These are phyloP conservation scores for Hypselothyrea guttata DNA, from an alignment of 2,888 invertebrate species.

Conservation along the genomic window DNA sequence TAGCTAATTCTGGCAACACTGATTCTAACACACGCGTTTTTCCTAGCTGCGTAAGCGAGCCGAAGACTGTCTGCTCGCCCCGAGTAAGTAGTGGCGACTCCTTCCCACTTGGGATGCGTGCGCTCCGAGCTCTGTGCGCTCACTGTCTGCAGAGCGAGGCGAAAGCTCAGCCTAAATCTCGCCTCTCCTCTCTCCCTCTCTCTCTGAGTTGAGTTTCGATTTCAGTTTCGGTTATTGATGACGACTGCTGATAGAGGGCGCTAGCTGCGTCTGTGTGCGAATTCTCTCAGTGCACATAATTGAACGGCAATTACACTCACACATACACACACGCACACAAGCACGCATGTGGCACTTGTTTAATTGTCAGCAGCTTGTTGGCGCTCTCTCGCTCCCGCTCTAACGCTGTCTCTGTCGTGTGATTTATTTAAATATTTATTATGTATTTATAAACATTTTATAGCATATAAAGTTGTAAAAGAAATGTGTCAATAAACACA, in stretches of 20 bases:
- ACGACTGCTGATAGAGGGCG: constrained; percentile 40
- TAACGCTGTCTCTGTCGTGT: constrained; percentile 11
- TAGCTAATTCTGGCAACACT: too few relatives aligned
- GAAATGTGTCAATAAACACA: constrained; percentile 55
- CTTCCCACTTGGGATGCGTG: background rate
- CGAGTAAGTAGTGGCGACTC: too few relatives aligned
- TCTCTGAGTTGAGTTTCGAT: too few relatives aligned
- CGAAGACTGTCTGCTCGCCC: too few relatives aligned
- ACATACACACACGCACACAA: constrained; percentile 20
- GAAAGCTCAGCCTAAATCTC: constrained; percentile 5
- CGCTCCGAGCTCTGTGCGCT: background rate
- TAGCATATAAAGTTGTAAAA: constrained; percentile 60
- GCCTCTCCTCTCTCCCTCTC: too few relatives aligned
- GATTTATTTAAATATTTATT: constrained; percentile 63
- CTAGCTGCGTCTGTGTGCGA: constrained; percentile 7
- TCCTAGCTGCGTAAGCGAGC: too few relatives aligned
- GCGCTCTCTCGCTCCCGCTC: constrained; percentile 17
- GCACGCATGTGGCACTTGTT: constrained; percentile 14
- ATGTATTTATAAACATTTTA: constrained; percentile 73
- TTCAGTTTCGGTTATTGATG: constrained; percentile 41
- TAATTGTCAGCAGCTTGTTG: constrained; percentile 38
- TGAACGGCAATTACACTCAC: constrained; percentile 48
- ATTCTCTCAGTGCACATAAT: constrained; percentile 51
- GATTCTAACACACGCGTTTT: too few relatives aligned
- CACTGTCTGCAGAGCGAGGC: too few relatives aligned